A percentile compares a stretch with the other conserved stretches of the same genome.
Conservation (phyloP, 2,797 vertebrate genomes). For the Perodicticus potto region DNA sequence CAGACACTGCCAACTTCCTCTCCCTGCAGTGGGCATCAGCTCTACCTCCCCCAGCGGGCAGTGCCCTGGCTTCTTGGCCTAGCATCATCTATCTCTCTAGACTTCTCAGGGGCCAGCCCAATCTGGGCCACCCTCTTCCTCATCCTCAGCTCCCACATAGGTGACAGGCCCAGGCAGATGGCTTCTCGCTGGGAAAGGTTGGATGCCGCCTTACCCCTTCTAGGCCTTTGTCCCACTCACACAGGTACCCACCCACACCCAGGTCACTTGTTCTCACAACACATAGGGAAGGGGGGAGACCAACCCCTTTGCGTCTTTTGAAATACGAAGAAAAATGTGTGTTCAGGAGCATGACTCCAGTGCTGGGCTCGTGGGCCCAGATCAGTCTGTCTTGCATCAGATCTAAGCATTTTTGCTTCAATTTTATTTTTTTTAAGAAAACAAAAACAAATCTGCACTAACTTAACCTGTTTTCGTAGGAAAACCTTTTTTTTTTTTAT, state of each 20-base stretch:
- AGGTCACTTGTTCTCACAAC: constrained; percentile 12
- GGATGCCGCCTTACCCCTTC: constrained; percentile 79
- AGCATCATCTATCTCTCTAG: constrained; percentile 44
- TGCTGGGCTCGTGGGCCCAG: constrained; percentile 78
- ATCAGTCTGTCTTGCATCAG: constrained; percentile 87
- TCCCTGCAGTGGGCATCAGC: constrained; percentile 61
- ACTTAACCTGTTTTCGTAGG: constrained; percentile 91
- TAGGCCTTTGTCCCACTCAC: not conserved
- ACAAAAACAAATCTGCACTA: constrained; percentile 89
- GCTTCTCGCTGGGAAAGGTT: constrained; percentile 80
- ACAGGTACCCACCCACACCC: not conserved
- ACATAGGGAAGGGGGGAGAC: constrained; percentile 80
- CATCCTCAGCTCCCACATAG: not conserved
- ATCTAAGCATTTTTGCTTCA: constrained; percentile 89
- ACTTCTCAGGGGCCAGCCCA: constrained; percentile 56
- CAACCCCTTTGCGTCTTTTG: constrained; percentile 79
- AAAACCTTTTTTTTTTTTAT: constrained; percentile 89
- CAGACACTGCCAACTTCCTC: not conserved
- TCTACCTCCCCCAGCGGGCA: constrained; percentile 61
- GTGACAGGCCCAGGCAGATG: constrained; percentile 58
- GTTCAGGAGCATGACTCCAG: constrained; percentile 84
- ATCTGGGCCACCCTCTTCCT: not conserved
- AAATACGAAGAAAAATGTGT: constrained; percentile 81
- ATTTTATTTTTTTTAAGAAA: constrained; percentile 86
- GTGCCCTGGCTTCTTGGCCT: constrained; percentile 49